Base-by-base conservation (phyloP, 1,140 invertebrate species). In the Pentalonia nigronervosa region DNA sequence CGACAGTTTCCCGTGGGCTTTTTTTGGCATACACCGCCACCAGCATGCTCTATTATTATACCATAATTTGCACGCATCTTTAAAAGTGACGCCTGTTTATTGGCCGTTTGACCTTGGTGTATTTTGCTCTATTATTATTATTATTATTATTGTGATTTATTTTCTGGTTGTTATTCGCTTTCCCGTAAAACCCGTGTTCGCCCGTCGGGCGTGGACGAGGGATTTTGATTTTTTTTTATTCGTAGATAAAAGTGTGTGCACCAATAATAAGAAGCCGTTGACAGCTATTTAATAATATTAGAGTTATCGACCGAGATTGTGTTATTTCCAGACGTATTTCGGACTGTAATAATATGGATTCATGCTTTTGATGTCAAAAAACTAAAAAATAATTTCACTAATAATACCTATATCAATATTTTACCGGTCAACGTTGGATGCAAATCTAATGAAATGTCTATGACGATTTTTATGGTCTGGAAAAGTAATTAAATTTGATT, bases 51-150 rank as follows among this genome's bases (percentile, higher is more conserved):
- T 92, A 92, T 92, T 92, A 92, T 91, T 91, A 92, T 84, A 92
- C 91, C 88, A 23, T 34, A 9, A 92, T 92, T 84, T 92, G 91
- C 91, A 84, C 91, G 76, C 91, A 92, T 92, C 91, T 84, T 92
- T 83, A 92, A 84, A 92, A 92, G 41, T 47, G 91, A 84, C 76
- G 91, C 23, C 30, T 56, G 91, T 92, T 92, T 91, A 91, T 91
- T 91, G 67, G 67, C 47, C 45, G 23, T 25, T 81, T 53, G 48
- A 92, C 91, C 91, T 92, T 92, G 91, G 25, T 83, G 36, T 25
- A 60, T 60, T 90, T 90, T 23, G 23, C 48, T 36, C 87, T 56
- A 87, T 87, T 87, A 87, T 87, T 87, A 87, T 48, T 25, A 87
- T 47, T 48, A 21, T 87, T 47, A 48, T 48, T 50, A 47, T 87